Percentiles rank a stretch among this genome's conserved stretches.
phyloP scores from a whole-genome alignment of 1,140 invertebrate species.

The Caenorhabditis elegans region DNA sequence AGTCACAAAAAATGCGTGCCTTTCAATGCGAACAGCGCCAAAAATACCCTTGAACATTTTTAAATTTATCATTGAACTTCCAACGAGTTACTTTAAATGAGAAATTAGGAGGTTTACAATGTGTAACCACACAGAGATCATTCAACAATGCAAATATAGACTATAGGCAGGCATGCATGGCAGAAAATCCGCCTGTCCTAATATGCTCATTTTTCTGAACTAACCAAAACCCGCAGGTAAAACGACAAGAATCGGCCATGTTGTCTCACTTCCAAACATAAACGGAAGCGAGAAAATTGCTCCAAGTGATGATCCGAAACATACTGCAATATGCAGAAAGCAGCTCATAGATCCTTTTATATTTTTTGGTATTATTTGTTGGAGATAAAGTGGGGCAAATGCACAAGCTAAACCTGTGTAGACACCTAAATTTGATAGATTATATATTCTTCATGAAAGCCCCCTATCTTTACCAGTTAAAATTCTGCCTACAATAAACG shows the following conservation, averaged over 20 bases:
- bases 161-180: too few species aligned
- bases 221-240: slow-evolving; percentile 24
- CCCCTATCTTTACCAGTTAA: background rate
- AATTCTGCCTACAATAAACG: slow-evolving; percentile 4
- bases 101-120: too few species aligned
- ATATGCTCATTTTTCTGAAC: background rate
- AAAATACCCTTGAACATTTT: too few species aligned
- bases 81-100: too few species aligned
- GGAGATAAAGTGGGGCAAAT: slow-evolving; percentile 30
- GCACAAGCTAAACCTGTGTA: slow-evolving; percentile 34
- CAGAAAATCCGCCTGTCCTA: too few species aligned
- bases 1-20: background rate
- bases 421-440: background rate
- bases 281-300: slow-evolving; percentile 39
- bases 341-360: slow-evolving; percentile 40
- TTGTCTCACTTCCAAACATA: slow-evolving; percentile 37
- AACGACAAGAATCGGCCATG: slow-evolving; percentile 19
- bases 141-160: too few species aligned
- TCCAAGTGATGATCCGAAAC: slow-evolving; percentile 34
- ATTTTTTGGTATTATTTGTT: slow-evolving; percentile 38
- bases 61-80: too few species aligned
- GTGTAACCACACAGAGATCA: too few species aligned
- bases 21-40: too few species aligned
- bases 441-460: too few species aligned
- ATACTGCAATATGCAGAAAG: slow-evolving; percentile 40